These are phyloP conservation scores for Elanoides forficatus DNA, from an alignment of 2,113 vertebrate species.

Conservation along the genomic window DNA sequence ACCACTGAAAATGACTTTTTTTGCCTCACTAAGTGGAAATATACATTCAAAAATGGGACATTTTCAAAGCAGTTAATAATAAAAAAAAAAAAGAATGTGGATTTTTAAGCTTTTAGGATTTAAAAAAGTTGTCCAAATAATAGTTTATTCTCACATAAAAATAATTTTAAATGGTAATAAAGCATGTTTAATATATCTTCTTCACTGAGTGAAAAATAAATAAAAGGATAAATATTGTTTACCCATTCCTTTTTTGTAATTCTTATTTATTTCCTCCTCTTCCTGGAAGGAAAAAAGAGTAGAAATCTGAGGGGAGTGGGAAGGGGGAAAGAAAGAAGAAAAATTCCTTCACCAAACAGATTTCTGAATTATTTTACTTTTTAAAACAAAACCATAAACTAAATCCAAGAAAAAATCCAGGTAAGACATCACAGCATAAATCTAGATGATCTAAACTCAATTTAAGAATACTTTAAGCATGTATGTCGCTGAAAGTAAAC, in stretches of 20 bases:
- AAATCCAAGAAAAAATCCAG: not conserved
- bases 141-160: not conserved
- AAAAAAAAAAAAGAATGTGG: accelerated
- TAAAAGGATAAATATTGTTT: not conserved
- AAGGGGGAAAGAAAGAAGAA: not conserved
- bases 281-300: not conserved
- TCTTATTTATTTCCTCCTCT: not conserved
- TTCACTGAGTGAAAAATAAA: not conserved
- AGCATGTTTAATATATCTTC: not conserved
- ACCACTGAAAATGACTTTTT: not conserved
- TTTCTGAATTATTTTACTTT: not conserved
- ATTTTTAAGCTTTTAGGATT: not conserved
- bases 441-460: not conserved
- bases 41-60: not conserved
- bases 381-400: not conserved
- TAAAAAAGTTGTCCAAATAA: not conserved
- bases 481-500: not conserved
- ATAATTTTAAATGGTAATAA: not conserved
- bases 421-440: not conserved
- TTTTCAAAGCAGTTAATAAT: not conserved
- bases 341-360: not conserved
- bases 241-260: not conserved
- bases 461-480: not conserved
- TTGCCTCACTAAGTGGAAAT: not conserved
- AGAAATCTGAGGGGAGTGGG: not conserved